These are phyloP conservation scores for Ptilorrhoa leucosticta DNA, from an alignment of 2,113 vertebrate genomes.

Conservation along the genomic window DNA sequence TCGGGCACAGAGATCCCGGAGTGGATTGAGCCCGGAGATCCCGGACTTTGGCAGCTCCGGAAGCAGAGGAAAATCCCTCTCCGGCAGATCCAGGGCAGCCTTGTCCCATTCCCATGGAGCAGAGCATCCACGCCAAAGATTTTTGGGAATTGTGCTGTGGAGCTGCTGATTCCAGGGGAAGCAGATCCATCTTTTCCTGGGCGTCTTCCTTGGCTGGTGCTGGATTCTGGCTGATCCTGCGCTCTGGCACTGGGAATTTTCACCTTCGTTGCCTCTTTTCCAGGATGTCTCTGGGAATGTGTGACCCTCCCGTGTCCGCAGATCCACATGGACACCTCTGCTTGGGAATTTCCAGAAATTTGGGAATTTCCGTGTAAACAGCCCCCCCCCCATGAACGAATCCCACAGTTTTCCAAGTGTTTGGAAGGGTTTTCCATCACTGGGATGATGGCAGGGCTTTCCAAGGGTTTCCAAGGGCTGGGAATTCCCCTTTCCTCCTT, in stretches of 20 bases:
- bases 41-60: rapidly evolving
- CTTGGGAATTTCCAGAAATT: not conserved
- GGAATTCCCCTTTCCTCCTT: not conserved
- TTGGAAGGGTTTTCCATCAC: not conserved
- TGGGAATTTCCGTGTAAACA: rapidly evolving
- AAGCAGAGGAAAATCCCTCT: not conserved
- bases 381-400: rapidly evolving
- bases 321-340: not conserved
- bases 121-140: not conserved
- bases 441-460: not conserved
- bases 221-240: not conserved
- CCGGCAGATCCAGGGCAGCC: rapidly evolving
- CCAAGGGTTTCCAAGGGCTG: not conserved
- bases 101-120: not conserved
- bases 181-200: not conserved
- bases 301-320: rapidly evolving
- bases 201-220: rapidly evolving
- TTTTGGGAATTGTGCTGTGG: not conserved
- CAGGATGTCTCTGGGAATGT: not conserved
- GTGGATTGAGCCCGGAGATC: not conserved
- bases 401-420: rapidly evolving
- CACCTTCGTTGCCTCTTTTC: not conserved
- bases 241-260: not conserved
- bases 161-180: not conserved
- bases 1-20: rapidly evolving